Base-by-base conservation (phyloP, 2,888 invertebrate genomes). In the Macrophya annulata region DNA sequence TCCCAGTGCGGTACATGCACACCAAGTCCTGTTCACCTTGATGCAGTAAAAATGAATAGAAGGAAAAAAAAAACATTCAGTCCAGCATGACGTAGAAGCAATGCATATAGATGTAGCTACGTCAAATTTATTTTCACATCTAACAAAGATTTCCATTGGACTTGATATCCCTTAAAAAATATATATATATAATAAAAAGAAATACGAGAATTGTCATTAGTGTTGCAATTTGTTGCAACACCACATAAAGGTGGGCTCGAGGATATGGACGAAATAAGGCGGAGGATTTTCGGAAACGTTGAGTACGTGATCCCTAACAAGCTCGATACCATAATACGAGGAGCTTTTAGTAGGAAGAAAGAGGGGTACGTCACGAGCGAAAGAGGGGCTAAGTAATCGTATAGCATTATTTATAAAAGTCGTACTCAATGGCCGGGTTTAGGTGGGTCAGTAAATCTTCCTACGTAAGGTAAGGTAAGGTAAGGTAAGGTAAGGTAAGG, bases 251-350 rank as follows among this genome's bases (percentile, higher is more conserved):
- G 25, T 21, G 6, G 45, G 45, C 2, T 21, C 21, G 12, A 74
- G 74, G 76, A 85, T 51, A 10, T 83, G 31, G 45, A 31, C n/a
- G 76, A 45, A 84, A 85, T 43, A 12, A 76, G 82, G 74, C 21
- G 8, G 62, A 72, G 59, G 31, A 51, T 31, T 25, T 62, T n/a
- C 25, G 31, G 21, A 48, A 85, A 76, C 84, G 48, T 85, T 72
- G 17, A 45, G 45, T 72, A 48, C 71, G n/a, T 31, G 45, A 31
- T 2, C 82, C 25, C 31, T 65, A 83, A 81, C 72, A 72, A 85
- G 37, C 72, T 48, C 85, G 74, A 43, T 85, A 62, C 45, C 68
- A 65, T 31, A 31, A 84, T 84, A 21, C 59, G 2, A n/a, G 85
- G 74, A n/a, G 76, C 72, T 55, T 68, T 25, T 9, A 8, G 71